Percentiles rank a stretch among this genome's conserved stretches.
Conservation (phyloP, 2,113 vertebrate genomes). For the Apodemus sylvaticus region DNA sequence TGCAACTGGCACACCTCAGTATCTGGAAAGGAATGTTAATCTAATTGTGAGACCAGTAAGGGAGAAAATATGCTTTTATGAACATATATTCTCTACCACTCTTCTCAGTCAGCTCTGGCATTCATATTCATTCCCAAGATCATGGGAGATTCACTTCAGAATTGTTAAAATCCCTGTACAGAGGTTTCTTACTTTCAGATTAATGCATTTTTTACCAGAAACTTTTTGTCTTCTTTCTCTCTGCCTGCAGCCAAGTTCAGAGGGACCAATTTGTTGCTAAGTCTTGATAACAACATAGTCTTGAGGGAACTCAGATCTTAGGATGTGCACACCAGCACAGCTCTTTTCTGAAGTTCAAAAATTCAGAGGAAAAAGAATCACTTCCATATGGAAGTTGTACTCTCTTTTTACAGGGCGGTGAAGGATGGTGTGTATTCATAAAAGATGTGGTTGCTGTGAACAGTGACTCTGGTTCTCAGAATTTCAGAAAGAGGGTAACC, state of each 20-base stretch:
- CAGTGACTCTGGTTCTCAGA: background rate
- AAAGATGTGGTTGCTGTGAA: constrained; percentile 28
- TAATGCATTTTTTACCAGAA: background rate
- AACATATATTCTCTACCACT: background rate
- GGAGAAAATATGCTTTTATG: constrained; percentile 11
- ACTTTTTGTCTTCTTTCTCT: background rate
- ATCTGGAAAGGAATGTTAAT: background rate
- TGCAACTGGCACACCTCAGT: background rate
- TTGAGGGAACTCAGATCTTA: background rate
- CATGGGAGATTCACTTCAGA: constrained; percentile 12
- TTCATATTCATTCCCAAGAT: constrained; percentile 37
- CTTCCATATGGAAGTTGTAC: background rate
- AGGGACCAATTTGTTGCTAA: constrained; percentile 28
- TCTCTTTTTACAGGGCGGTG: background rate
- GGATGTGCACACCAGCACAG: background rate
- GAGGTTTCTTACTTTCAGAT: constrained; percentile 34
- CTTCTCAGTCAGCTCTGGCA: background rate
- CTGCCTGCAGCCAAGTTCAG: constrained; percentile 15
- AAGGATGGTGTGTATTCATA: constrained; percentile 29
- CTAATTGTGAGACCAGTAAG: background rate
- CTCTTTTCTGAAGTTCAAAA: constrained; percentile 46
- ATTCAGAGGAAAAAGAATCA: background rate
- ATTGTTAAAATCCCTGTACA: background rate
- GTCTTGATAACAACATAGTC: background rate
- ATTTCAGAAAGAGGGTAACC: background rate